Conservation (phyloP, 64 coral and sea anemone genomes). For the Acropora yongei region DNA sequence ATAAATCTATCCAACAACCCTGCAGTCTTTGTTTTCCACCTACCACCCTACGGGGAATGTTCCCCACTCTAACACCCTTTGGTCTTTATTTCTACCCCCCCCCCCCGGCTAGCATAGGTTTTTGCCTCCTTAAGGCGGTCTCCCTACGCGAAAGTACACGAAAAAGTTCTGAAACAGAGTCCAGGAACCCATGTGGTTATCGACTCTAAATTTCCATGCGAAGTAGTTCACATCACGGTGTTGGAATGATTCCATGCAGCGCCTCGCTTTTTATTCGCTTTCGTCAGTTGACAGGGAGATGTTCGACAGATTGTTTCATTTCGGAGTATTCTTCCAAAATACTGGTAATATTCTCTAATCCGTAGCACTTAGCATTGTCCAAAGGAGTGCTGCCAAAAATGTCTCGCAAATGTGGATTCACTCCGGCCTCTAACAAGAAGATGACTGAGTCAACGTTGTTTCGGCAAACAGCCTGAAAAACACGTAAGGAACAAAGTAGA, state of each 20-base stretch:
- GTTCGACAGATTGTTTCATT: background rate
- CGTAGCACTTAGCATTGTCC: slow-evolving; percentile 56
- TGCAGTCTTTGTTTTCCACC: too few species aligned
- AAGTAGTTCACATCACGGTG: too few species aligned
- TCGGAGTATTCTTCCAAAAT: slow-evolving; percentile 50
- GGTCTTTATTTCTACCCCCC: too few species aligned
- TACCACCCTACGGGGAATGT: too few species aligned
- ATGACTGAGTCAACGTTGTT: slow-evolving; percentile 63
- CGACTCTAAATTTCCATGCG: too few species aligned
- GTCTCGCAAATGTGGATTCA: slow-evolving; percentile 29
- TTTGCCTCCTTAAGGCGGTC: too few species aligned
- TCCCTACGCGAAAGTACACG: too few species aligned
- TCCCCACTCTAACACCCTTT: too few species aligned
- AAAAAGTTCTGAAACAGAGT: too few species aligned
- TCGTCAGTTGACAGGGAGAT: background rate
- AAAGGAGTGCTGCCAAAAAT: slow-evolving; percentile 66
- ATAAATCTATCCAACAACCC: too few species aligned
- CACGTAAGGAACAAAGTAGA: background rate
- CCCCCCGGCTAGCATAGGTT: too few species aligned
- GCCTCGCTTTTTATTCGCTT: background rate
- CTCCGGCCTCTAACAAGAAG: slow-evolving; percentile 58
- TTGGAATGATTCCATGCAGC: background rate
- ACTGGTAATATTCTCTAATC: slow-evolving; percentile 33
- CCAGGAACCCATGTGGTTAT: too few species aligned
- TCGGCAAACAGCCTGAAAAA: slow-evolving; percentile 68